Evolutionary conservation across 1,140 invertebrate genomes (phyloP).

Genomic region (Cardiocondyla obscurior): DNA sequence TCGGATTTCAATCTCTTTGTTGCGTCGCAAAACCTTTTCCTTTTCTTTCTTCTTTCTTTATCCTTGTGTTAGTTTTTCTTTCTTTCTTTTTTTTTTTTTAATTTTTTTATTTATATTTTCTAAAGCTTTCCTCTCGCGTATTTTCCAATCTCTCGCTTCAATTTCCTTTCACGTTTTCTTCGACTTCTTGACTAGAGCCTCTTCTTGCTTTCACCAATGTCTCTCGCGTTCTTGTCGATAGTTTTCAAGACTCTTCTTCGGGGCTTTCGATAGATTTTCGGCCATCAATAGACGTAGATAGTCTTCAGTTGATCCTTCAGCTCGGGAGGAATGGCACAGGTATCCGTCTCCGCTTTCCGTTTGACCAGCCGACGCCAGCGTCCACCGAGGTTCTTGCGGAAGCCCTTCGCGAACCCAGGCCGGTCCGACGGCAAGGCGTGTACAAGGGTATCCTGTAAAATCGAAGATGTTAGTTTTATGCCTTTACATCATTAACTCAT

Average conservation of each 20-base stretch:
- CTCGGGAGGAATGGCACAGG: constrained; percentile 93
- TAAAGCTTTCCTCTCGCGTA: neutral
- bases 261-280: constrained; percentile 1
- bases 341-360: constrained; percentile 90
- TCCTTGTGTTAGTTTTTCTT: neutral
- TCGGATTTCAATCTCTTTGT: neutral
- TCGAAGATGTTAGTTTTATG: neutral
- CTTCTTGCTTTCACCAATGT: constrained; percentile 11
- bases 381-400: constrained; percentile 92
- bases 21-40: neutral
- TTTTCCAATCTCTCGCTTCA: neutral
- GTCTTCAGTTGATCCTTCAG: constrained; percentile 94
- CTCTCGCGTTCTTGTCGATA: constrained; percentile 18
- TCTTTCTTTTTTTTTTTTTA: neutral
- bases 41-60: neutral
- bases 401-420: constrained; percentile 89
- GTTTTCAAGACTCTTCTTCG: constrained; percentile 66
- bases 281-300: constrained; percentile 92
- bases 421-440: constrained; percentile 89
- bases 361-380: constrained; percentile 92
- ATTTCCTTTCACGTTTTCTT: neutral
- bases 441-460: constrained; percentile 90
- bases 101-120: neutral
- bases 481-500: neutral
- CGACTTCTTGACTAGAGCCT: constrained; percentile 17